Conservation (phyloP, 1,140 invertebrate genomes). For the Kradibia gibbosae region DNA sequence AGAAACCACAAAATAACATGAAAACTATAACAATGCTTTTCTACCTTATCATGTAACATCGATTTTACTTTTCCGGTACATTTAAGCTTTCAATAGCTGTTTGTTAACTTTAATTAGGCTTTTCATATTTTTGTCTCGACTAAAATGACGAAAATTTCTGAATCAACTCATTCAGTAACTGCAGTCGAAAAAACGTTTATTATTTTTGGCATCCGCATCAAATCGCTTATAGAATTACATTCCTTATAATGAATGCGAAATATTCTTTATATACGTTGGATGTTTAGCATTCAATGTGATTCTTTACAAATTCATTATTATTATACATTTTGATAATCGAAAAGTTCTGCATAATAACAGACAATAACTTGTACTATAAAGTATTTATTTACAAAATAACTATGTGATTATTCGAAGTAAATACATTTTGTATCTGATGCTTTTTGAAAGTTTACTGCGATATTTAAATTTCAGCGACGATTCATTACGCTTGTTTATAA, state of each 20-base stretch:
- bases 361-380: no score
- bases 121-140: background rate
- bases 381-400: no score
- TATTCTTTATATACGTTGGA: background rate
- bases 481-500: no score
- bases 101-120: background rate
- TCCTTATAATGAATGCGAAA: background rate
- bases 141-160: background rate
- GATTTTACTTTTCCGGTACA: background rate
- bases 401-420: no score
- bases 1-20: slow-evolving; percentile 13
- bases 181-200: background rate
- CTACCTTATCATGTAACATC: background rate
- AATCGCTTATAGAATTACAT: background rate
- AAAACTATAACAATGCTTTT: slow-evolving; percentile 20
- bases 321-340: no score
- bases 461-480: no score
- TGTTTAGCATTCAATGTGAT: background rate
- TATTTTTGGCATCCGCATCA: background rate
- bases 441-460: no score
- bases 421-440: no score
- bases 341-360: no score
- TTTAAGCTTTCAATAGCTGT: background rate
- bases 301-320: background rate
- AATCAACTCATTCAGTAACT: background rate